Evolutionary conservation across 2,888 invertebrate genomes (phyloP).

Genomic region (Plagodis pulveraria): DNA sequence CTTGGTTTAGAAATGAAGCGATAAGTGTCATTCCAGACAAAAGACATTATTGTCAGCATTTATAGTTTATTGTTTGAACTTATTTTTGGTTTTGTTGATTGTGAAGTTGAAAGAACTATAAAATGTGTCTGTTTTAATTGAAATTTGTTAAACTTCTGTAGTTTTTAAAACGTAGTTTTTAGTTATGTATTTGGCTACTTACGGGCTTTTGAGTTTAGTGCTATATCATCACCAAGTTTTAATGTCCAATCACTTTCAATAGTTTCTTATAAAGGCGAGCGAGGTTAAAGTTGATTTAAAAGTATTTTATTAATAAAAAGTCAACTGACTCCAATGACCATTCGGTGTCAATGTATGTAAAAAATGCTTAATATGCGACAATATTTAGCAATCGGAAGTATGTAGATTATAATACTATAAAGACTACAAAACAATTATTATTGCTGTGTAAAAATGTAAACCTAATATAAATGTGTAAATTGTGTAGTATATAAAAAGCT

Average conservation of each 20-base stretch:
- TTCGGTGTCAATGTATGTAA: constrained; percentile 62
- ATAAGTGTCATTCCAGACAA: constrained; percentile 83
- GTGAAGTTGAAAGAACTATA: constrained; percentile 58
- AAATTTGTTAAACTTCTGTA: constrained; percentile 65
- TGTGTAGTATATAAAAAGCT: constrained; percentile 81
- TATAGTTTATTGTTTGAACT: constrained; percentile 75
- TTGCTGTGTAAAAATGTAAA: constrained; percentile 84
- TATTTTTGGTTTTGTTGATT: constrained; percentile 54
- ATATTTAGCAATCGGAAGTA: constrained; percentile 82
- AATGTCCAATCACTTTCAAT: constrained; percentile 54
- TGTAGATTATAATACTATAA: constrained; percentile 79
- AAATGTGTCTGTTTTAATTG: constrained; percentile 57
- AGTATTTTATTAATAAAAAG: constrained; percentile 64
- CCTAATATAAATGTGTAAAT: constrained; percentile 81
- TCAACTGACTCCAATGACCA: constrained; percentile 65
- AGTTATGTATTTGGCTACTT: constrained; percentile 65
- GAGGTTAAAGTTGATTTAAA: constrained; percentile 44
- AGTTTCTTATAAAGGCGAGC: constrained; percentile 47
- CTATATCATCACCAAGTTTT: constrained; percentile 57
- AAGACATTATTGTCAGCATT: constrained; percentile 84
- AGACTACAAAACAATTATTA: constrained; percentile 82
- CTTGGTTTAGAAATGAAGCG: constrained; percentile 52
- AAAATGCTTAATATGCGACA: constrained; percentile 82
- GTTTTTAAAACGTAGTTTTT: constrained; percentile 60
- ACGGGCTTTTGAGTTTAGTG: constrained; percentile 60